Percentiles rank a stretch among this genome's conserved stretches.
phyloP scores from a whole-genome alignment of 2,888 invertebrate genomes.

The Melitaea athalia region DNA sequence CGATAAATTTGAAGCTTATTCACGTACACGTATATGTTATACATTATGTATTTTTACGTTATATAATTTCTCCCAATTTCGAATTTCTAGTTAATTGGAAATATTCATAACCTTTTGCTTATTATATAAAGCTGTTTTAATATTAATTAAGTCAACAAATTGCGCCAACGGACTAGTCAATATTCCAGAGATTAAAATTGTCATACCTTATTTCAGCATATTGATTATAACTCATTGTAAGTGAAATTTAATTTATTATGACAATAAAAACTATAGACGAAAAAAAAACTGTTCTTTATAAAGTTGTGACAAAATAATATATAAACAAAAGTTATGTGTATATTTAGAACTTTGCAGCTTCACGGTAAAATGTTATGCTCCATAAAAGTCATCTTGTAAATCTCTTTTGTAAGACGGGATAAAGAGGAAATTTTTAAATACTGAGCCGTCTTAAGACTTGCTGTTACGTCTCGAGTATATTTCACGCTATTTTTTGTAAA shows the following conservation, averaged over 20 bases:
- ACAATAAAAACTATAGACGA: too few relatives aligned
- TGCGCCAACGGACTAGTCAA: too few relatives aligned
- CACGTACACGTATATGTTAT: background rate
- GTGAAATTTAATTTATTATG: too few relatives aligned
- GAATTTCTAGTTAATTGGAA: too few relatives aligned
- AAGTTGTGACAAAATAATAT: background rate
- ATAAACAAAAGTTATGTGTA: background rate
- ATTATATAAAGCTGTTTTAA: too few relatives aligned
- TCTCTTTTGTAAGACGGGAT: background rate
- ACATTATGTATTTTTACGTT: background rate
- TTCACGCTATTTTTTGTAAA: background rate
- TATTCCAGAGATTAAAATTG: too few relatives aligned
- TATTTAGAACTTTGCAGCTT: background rate
- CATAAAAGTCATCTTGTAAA: background rate
- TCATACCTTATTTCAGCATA: too few relatives aligned
- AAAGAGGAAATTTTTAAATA: slow-evolving; percentile 5
- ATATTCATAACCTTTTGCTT: too few relatives aligned
- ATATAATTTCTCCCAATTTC: background rate
- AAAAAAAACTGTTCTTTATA: too few relatives aligned
- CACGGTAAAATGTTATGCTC: background rate
- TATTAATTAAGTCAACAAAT: too few relatives aligned
- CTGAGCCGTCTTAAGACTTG: background rate
- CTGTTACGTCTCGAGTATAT: background rate
- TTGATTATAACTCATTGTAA: too few relatives aligned
- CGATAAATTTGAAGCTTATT: background rate